Conservation (phyloP, 1,140 invertebrate genomes). For the Archivesica marissinica region DNA sequence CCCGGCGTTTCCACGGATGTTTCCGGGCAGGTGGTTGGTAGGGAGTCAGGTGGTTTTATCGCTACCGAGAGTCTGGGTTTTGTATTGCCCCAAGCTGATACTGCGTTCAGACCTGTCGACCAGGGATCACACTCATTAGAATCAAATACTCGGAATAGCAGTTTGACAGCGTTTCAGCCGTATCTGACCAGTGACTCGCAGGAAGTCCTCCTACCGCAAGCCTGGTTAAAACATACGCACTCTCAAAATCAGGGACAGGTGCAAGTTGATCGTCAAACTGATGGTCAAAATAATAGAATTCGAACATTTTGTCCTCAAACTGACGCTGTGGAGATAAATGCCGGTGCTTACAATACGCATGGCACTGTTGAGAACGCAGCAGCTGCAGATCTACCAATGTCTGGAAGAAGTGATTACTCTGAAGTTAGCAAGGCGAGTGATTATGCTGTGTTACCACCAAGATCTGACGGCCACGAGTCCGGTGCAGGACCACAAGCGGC, state of each 20-base stretch:
- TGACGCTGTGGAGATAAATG: no score
- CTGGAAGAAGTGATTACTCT: constrained; percentile 42
- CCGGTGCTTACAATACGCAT: background rate
- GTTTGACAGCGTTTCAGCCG: constrained; percentile 47
- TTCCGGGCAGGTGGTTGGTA: background rate
- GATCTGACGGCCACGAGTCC: constrained; percentile 6
- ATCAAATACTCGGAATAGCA: constrained; percentile 5
- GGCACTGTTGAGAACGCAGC: background rate
- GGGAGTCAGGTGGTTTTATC: constrained; percentile 13
- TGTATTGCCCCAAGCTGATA: constrained; percentile 3
- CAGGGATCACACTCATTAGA: background rate
- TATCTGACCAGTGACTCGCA: constrained; percentile 49
- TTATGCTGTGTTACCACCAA: constrained; percentile 1
- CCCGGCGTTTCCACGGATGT: no score
- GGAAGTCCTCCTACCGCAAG: constrained; percentile 29
- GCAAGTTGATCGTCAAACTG: background rate
- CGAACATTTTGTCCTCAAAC: no score
- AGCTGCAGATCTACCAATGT: background rate
- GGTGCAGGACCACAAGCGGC: background rate
- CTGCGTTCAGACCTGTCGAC: constrained; percentile 11
- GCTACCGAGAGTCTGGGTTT: constrained; percentile 36
- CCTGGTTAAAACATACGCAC: background rate
- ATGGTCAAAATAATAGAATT: background rate
- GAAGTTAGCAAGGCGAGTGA: constrained; percentile 41
- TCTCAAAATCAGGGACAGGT: background rate